Percentiles rank a stretch among this genome's conserved stretches.
Evolutionary conservation across 2,888 invertebrate species (phyloP).

Genomic region (Troides aeacus): DNA sequence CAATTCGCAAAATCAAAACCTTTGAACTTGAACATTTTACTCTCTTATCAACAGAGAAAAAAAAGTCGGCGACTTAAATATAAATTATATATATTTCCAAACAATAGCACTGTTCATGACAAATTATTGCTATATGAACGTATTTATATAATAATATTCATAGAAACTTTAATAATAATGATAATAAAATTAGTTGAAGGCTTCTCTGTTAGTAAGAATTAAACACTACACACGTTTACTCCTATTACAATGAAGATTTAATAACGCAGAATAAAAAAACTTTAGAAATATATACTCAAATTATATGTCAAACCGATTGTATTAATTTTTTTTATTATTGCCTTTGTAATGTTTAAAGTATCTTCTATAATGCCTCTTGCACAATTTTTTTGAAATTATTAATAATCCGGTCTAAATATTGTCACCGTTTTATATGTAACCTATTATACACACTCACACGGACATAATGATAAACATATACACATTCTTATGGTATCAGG

Average conservation of each 20-base stretch:
- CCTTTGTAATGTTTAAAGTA: neutral
- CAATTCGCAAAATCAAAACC: neutral
- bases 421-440: too few relatives aligned
- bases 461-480: too few relatives aligned
- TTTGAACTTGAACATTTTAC: neutral
- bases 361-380: neutral
- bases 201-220: neutral
- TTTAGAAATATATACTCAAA: neutral
- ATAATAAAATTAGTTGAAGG: neutral
- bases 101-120: neutral
- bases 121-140: neutral
- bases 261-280: neutral
- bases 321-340: neutral
- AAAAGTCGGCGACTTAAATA: too few relatives aligned
- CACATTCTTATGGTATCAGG: too few relatives aligned
- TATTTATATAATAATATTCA: too few relatives aligned
- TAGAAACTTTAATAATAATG: too few relatives aligned
- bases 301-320: neutral
- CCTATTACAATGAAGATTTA: neutral
- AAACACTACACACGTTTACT: neutral
- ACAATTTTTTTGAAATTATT: neutral
- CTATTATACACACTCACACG: too few relatives aligned
- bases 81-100: too few relatives aligned
- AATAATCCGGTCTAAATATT: neutral
- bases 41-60: neutral